Evolutionary conservation across 2,113 vertebrate genomes (phyloP).

Genomic region (Polyodon spathula): DNA sequence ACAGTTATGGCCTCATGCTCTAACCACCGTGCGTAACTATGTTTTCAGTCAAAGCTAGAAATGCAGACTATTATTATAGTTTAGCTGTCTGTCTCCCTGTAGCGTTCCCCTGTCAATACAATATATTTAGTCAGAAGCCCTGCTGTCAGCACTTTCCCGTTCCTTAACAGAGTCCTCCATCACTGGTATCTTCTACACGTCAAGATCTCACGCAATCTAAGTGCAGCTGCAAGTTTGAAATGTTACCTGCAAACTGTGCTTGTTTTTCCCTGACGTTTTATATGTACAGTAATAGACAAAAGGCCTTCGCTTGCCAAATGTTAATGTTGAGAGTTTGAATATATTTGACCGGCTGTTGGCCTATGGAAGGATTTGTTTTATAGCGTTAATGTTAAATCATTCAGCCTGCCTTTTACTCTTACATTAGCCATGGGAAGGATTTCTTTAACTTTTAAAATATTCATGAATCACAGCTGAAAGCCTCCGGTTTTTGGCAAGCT

Average conservation of each 20-base stretch:
- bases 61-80: constrained; percentile 21
- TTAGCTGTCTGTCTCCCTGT: constrained; percentile 14
- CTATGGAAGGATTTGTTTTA: too few relatives aligned
- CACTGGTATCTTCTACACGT: neutral
- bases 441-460: too few relatives aligned
- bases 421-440: too few relatives aligned
- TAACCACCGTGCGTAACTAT: constrained; percentile 29
- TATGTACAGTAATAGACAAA: neutral
- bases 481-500: too few relatives aligned
- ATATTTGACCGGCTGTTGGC: too few relatives aligned
- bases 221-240: too few relatives aligned
- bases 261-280: neutral
- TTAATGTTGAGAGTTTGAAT: too few relatives aligned
- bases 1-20: constrained; percentile 14
- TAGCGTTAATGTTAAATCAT: too few relatives aligned
- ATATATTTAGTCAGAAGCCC: constrained; percentile 23
- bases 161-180: constrained; percentile 21
- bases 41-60: constrained; percentile 30
- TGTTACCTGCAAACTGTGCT: neutral
- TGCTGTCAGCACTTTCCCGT: constrained; percentile 15
- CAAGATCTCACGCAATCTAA: constrained; percentile 2
- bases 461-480: too few relatives aligned
- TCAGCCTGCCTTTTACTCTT: too few relatives aligned
- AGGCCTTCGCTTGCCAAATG: neutral
- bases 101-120: constrained; percentile 13